A percentile compares a stretch with the other conserved stretches of the same genome.
Conservation (phyloP, 35 echinoderm and acorn worm species). For the Hemicentrotus pulcherrimus region DNA sequence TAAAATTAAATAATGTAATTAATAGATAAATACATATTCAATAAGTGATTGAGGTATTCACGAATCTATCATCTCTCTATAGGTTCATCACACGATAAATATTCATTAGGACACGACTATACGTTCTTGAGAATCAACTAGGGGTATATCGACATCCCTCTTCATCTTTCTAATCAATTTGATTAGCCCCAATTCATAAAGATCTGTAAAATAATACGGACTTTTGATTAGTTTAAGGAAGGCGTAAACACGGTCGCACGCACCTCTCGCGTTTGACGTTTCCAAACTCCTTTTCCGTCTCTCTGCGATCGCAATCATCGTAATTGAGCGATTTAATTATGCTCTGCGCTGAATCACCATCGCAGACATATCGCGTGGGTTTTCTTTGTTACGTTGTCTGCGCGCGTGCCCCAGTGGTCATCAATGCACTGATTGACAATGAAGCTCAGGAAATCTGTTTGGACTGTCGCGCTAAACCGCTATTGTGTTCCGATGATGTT, state of each 20-base stretch:
- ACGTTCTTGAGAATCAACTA: background rate
- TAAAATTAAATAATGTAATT: no score
- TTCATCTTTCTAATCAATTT: background rate
- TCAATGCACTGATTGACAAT: background rate
- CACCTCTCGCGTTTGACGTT: background rate
- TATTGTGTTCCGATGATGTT: slow-evolving; percentile 4
- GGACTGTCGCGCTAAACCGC: background rate
- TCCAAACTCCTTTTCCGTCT: background rate
- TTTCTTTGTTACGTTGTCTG: slow-evolving; percentile 9
- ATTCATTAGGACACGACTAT: background rate
- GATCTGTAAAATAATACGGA: slow-evolving; percentile 4
- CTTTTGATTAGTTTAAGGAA: background rate
- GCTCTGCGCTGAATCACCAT: background rate
- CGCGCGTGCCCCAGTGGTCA: background rate
- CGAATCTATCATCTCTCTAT: background rate
- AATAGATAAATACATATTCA: no score
- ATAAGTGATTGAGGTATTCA: no score
- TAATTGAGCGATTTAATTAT: slow-evolving; percentile 31
- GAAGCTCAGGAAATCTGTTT: background rate
- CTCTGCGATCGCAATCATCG: slow-evolving; percentile 16
- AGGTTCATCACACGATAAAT: background rate
- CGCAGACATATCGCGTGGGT: background rate
- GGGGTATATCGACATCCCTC: background rate
- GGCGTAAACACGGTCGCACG: slow-evolving; percentile 20
- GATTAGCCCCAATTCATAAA: background rate